A percentile compares a stretch with the other conserved stretches of the same genome.
These are phyloP conservation scores for Drosophila azteca DNA, from an alignment of 1,140 invertebrate genomes.

Conservation along the genomic window DNA sequence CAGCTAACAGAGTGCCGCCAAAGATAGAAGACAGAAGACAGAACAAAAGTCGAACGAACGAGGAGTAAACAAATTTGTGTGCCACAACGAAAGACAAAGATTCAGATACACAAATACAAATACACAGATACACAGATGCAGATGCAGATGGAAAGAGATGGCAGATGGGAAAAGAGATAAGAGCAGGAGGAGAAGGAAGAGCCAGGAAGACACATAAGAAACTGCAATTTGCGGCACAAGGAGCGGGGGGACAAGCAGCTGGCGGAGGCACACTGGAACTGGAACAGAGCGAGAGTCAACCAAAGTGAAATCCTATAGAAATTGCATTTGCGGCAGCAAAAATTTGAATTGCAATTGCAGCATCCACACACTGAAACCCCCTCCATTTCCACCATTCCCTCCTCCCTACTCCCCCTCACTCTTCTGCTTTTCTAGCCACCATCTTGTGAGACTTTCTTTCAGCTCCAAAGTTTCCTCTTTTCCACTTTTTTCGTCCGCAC, in stretches of 20 bases:
- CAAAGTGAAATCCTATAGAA: slow-evolving; percentile 70
- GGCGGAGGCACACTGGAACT: slow-evolving; percentile 18
- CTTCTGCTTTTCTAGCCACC: not conserved
- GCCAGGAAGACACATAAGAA: slow-evolving; percentile 13
- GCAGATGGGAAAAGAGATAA: slow-evolving; percentile 2
- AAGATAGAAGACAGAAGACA: not conserved
- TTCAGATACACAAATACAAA: slow-evolving; percentile 2
- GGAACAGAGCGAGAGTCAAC: slow-evolving; percentile 31
- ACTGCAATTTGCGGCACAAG: slow-evolving; percentile 46
- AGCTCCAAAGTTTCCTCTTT: slow-evolving; percentile 5
- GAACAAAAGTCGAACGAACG: slow-evolving; percentile 36
- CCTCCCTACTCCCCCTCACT: not conserved
- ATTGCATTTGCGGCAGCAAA: slow-evolving; percentile 75
- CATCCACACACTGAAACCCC: slow-evolving; percentile 13
- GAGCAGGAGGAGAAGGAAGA: not conserved
- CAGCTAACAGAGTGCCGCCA: too few relatives aligned
- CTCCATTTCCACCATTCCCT: not conserved
- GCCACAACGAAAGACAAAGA: slow-evolving; percentile 20
- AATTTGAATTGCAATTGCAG: slow-evolving; percentile 76
- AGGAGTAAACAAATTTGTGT: slow-evolving; percentile 60
- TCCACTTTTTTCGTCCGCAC: slow-evolving; percentile 3
- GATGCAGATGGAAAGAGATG: not conserved
- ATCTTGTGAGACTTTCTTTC: not conserved
- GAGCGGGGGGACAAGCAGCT: slow-evolving; percentile 23
- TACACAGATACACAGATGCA: slow-evolving; percentile 4